Evolutionary conservation across 23 tunicate genomes (phyloP).

Genomic region (Ascidia mentula): DNA sequence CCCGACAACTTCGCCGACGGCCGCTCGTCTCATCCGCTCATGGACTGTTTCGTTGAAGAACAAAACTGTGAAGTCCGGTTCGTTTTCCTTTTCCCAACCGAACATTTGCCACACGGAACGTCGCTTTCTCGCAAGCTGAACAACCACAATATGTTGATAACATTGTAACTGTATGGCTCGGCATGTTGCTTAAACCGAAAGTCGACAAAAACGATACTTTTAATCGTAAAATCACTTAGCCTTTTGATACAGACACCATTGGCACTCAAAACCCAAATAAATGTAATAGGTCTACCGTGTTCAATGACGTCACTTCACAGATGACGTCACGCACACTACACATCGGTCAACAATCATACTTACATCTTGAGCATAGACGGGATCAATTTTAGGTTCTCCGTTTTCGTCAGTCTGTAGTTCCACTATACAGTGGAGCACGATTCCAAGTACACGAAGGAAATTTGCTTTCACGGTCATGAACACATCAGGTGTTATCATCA

Average conservation of each 20-base stretch:
- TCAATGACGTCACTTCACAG: too few species aligned
- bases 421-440: constrained; percentile 30
- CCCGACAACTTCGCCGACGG: not conserved
- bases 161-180: too few species aligned
- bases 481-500: constrained; percentile 45
- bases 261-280: too few species aligned
- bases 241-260: too few species aligned
- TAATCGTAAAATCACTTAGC: too few species aligned
- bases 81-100: not conserved
- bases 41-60: not conserved
- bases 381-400: constrained; percentile 35
- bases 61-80: not conserved
- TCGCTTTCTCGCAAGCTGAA: not conserved
- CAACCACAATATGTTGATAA: too few species aligned
- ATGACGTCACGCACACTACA: too few species aligned
- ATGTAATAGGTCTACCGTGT: too few species aligned
- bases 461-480: constrained; percentile 28
- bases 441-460: constrained; percentile 41
- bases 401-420: constrained; percentile 17
- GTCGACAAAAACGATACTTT: too few species aligned
- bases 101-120: constrained; percentile 20
- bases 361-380: constrained; percentile 8
- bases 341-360: too few species aligned
- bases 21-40: not conserved
- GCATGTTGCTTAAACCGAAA: too few species aligned